These are phyloP conservation scores for Thereva nobilitata DNA, from an alignment of 2,888 invertebrate species.

Conservation along the genomic window DNA sequence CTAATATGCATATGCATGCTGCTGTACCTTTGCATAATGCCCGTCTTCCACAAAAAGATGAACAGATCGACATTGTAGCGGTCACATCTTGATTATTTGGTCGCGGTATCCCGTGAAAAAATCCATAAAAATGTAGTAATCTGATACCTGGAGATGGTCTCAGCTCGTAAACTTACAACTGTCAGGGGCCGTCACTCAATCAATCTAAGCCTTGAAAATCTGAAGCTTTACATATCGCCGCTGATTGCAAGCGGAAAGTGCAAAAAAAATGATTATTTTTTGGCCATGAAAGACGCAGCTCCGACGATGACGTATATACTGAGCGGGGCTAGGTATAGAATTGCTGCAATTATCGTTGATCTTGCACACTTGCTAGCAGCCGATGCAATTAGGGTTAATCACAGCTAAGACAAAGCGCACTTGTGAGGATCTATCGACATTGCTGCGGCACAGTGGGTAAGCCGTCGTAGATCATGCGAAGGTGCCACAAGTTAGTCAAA, in stretches of 20 bases:
- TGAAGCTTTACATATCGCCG: not conserved
- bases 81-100: constrained; percentile 22
- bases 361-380: not conserved
- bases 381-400: constrained; percentile 32
- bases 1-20: not conserved
- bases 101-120: constrained; percentile 17
- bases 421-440: too few relatives aligned
- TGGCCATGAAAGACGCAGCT: constrained; percentile 11
- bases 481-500: too few relatives aligned
- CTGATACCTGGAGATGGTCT: constrained; percentile 26
- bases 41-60: not conserved
- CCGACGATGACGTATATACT: too few relatives aligned
- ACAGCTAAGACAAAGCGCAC: not conserved
- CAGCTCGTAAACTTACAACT: constrained; percentile 25
- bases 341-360: constrained; percentile 12
- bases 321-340: not conserved
- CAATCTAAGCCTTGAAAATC: constrained; percentile 3
- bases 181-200: constrained; percentile 7
- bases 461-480: too few relatives aligned
- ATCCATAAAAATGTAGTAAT: constrained; percentile 29
- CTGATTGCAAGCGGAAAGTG: constrained; percentile 10
- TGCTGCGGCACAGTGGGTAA: too few relatives aligned
- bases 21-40: too few relatives aligned
- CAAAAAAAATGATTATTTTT: not conserved
- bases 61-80: constrained; percentile 11